Base-by-base conservation (phyloP, 2,888 invertebrate genomes). In the Drosophila conformis region DNA sequence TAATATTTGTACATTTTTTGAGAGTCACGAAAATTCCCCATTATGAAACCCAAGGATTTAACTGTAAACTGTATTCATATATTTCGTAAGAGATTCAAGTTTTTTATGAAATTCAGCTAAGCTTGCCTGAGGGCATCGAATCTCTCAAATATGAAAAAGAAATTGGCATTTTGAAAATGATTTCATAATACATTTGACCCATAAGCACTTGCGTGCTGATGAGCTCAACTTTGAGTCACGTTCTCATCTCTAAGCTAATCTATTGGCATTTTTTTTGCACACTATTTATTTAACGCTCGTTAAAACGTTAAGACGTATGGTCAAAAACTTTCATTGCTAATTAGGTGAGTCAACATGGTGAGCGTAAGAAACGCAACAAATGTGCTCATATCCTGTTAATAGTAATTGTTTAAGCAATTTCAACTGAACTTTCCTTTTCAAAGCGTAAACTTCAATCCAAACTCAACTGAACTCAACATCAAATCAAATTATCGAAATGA, bases 401-500 rank as follows among this genome's bases (percentile, higher is more conserved):
- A 71, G 65, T 56, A 70, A 81, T 67, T 78, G 74, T 74, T 77
- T 68, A 63, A 62, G 56, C 72, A 61, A 62, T 36, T 33, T 49
- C 10, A 51, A 53, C 27, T 62, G 36, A 63, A 77, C 78, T 78
- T 78, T 78, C 81, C 73, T 60, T 80, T 80, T 80, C 77, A 36
- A 64, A 57, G 31, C 40, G 7, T 8, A 36, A 18, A 18, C 54
- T 36, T 31, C 1, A 54, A 27, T 25, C 10, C 48, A 36, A 76
- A 49, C 59, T 40, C 61, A 65, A 29, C 54, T 36, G 5, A 38
- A 56, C 36, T 18, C 18, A 51, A 25, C 42, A 42, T 31, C 76
- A 85, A 80, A 70, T 70, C 67, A 82, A 85, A 85, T 82, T 82
- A 80, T 80, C 68, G 59, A 49, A 46, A 15, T 49, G 56, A 60